Percentiles rank a stretch among this genome's conserved stretches.
Conservation (phyloP, 2,888 invertebrate species). For the Ormia ochracea region DNA sequence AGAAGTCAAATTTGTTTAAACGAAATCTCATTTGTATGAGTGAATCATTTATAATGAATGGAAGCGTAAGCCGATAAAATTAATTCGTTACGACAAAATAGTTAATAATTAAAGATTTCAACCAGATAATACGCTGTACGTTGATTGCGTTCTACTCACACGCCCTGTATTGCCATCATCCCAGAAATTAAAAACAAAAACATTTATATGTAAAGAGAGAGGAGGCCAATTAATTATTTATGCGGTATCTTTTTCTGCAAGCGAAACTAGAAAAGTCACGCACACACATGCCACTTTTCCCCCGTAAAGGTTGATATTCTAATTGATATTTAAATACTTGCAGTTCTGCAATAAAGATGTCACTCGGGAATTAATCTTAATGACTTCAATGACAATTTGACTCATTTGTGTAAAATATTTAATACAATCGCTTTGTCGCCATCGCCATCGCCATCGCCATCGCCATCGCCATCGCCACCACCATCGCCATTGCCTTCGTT, state of each 20-base stretch:
- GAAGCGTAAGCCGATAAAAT: not conserved
- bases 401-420: slow-evolving; percentile 28
- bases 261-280: too few species aligned
- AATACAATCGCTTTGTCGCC: slow-evolving; percentile 37
- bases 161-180: too few species aligned
- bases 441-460: too few species aligned
- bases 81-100: slow-evolving; percentile 15
- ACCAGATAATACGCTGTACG: not conserved
- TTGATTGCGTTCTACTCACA: too few species aligned
- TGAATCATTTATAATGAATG: slow-evolving; percentile 28
- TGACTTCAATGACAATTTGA: slow-evolving; percentile 27
- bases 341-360: not conserved
- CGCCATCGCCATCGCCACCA: slow-evolving; percentile 19
- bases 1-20: not conserved
- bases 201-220: too few species aligned
- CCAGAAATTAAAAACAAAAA: too few species aligned
- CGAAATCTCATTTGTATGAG: not conserved
- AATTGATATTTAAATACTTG: not conserved
- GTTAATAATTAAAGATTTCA: not conserved
- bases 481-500: slow-evolving; percentile 5
- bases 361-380: not conserved
- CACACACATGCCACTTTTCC: too few species aligned
- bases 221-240: too few species aligned
- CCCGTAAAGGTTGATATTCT: too few species aligned
- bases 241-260: too few species aligned